Evolutionary conservation across 2,797 vertebrate species (phyloP).

Genomic region (Pipistrellus kuhlii): DNA sequence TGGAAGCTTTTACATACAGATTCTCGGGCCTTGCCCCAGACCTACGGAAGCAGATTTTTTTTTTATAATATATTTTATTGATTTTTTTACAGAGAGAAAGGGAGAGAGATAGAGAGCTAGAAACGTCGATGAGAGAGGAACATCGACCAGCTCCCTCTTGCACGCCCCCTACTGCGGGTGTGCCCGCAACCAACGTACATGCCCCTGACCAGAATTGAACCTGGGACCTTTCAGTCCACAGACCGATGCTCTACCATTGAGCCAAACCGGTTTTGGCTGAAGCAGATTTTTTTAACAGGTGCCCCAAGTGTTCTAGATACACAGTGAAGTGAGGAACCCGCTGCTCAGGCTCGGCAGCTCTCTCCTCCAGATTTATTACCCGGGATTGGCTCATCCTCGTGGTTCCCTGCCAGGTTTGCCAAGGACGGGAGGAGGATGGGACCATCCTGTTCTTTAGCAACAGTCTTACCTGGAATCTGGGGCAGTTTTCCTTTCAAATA

Average conservation of each 20-base stretch:
- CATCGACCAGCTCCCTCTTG: too few species aligned
- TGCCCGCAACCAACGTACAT: too few species aligned
- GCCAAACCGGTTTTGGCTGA: background rate
- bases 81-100: too few species aligned
- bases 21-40: background rate
- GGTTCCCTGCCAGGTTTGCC: constrained; percentile 30
- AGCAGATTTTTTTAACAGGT: background rate
- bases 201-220: too few species aligned
- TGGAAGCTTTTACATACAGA: background rate
- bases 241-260: too few species aligned
- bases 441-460: constrained; percentile 7
- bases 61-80: too few species aligned
- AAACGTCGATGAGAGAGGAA: too few species aligned
- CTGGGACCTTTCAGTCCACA: too few species aligned
- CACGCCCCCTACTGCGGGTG: too few species aligned
- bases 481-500: background rate
- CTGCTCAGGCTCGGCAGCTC: constrained; percentile 9
- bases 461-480: constrained; percentile 32
- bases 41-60: background rate
- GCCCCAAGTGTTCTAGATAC: background rate
- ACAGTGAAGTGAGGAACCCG: background rate
- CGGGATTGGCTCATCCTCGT: background rate
- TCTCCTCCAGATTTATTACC: background rate
- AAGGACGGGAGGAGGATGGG: background rate
- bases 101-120: too few species aligned